Evolutionary conservation across 2,797 vertebrate genomes (phyloP), one percentile per base, ranked within the genome.

Genomic region (Spinus olivaceus): DNA sequence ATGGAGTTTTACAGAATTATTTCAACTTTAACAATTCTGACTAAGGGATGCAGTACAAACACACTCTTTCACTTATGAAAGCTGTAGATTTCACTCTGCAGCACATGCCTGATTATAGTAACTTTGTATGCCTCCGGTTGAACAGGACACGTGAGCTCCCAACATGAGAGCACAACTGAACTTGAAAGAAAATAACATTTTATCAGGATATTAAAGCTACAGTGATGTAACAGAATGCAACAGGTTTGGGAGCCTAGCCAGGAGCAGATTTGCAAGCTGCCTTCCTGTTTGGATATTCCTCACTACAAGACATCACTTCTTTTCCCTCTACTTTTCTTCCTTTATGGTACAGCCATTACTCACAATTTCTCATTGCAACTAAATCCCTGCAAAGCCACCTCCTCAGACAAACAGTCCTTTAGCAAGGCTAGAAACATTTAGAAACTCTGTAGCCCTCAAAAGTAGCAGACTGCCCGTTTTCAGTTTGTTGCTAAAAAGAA

Each of bases 131-230:
- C 18, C 47, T 71, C 5, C 6, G 3, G 5, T 14, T 69, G 53
- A 89, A 63, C 56, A 46, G n/a, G 16, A 53, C 8, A 14, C 0
- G 0, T 2, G 12, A 77, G 22, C 13, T 64, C 44, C 53, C 3
- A 4, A 74, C 5, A 3, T 6, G 16, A 77, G 15, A 79, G 56
- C 11, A 35, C 9, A 91, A 86, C 5, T 22, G 5, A 88, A 61
- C 28, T 44, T 37, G 32, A 71, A 72, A 78, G 33, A 71, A 77
- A 78, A 51, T 3, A 35, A 37, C 3, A 12, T 53, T 81, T 71
- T 33, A 41, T 8, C 11, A 35, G 24, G 5, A n/a, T 50, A 56
- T 60, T 72, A 81, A 72, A 81, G 30, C n/a, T 5, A 5, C 20
- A n/a, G 24, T n/a, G 47, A 66, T 22, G 4, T 12, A 46, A 81